A percentile compares a stretch with the other conserved stretches of the same genome.
These are phyloP conservation scores for Volucella inflata DNA, from an alignment of 2,888 invertebrate genomes.

Conservation along the genomic window DNA sequence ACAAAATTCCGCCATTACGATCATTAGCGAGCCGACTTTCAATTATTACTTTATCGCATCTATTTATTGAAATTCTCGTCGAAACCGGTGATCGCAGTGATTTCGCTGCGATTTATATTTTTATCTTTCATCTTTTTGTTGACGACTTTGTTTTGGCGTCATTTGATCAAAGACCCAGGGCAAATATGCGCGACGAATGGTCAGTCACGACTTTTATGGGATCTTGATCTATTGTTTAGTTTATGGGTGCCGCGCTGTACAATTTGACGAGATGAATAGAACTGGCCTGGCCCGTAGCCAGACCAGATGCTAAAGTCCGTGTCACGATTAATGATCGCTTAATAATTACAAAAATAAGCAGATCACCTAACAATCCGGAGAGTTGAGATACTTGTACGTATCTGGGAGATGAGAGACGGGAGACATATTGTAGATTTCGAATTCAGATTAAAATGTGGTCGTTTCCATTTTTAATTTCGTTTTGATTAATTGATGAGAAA, in stretches of 20 bases:
- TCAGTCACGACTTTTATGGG: conserved; percentile 41
- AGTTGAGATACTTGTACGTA: no score
- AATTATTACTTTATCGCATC: conserved; percentile 51
- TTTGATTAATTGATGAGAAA: no score
- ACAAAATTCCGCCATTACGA: conserved; percentile 45
- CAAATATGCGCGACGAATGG: conserved; percentile 44
- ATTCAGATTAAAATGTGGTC: no score
- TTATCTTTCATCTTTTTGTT: neutral
- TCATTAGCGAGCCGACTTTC: conserved; percentile 43
- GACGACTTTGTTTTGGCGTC: neutral
- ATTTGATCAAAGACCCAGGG: conserved; percentile 39
- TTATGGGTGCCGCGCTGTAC: neutral
- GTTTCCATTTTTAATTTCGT: no score
- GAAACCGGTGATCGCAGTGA: neutral
- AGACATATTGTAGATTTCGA: no score
- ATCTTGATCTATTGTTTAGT: conserved; percentile 39
- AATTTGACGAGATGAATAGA: no score
- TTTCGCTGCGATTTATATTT: no score
- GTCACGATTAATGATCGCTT: conserved; percentile 64
- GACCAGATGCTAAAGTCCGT: conserved; percentile 55
- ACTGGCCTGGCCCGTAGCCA: conserved; percentile 53
- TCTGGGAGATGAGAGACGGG: no score
- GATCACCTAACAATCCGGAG: conserved; percentile 14
- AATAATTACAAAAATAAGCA: conserved; percentile 67
- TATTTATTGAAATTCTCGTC: conserved; percentile 44